Evolutionary conservation across 2,888 invertebrate genomes (phyloP).

Genomic region (Cheilosia pagana): DNA sequence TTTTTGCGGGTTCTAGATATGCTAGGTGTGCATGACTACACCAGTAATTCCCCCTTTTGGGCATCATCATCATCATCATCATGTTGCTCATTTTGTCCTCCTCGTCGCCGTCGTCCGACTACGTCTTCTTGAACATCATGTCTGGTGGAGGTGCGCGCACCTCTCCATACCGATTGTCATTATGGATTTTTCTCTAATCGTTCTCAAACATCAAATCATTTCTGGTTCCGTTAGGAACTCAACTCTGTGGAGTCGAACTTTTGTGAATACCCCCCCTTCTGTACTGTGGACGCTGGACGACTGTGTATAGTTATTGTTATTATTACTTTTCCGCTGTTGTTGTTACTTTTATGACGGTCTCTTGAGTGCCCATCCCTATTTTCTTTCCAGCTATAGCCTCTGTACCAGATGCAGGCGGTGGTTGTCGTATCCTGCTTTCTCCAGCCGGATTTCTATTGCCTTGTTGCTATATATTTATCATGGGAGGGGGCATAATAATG

Average conservation of each 20-base stretch:
- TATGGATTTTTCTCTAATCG: slow-evolving; percentile 75
- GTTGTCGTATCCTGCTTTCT: slow-evolving; percentile 66
- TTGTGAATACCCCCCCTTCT: slow-evolving; percentile 54
- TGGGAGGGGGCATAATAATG: slow-evolving; percentile 62
- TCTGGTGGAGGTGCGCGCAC: slow-evolving; percentile 53
- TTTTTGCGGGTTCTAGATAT: slow-evolving; percentile 55
- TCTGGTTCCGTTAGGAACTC: slow-evolving; percentile 73
- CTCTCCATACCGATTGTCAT: slow-evolving; percentile 68
- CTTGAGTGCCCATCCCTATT: slow-evolving; percentile 70
- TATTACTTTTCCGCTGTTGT: slow-evolving; percentile 67
- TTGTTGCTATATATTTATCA: slow-evolving; percentile 45
- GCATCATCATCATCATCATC: slow-evolving; percentile 68
- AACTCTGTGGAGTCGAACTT: slow-evolving; percentile 37
- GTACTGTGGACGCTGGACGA: slow-evolving; percentile 27
- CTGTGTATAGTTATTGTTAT: slow-evolving; percentile 67
- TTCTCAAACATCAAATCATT: slow-evolving; percentile 75
- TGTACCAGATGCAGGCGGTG: slow-evolving; percentile 25
- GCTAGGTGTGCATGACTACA: slow-evolving; percentile 67
- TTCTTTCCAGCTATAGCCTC: slow-evolving; percentile 4
- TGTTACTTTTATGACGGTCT: slow-evolving; percentile 67
- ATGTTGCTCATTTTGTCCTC: slow-evolving; percentile 20
- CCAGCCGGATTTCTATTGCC: slow-evolving; percentile 44
- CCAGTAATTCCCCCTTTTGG: slow-evolving; percentile 73
- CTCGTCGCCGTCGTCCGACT: slow-evolving; percentile 15
- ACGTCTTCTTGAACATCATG: slow-evolving; percentile 61